phyloP scores from a whole-genome alignment of 2,113 vertebrate genomes.

The Galbula dea region DNA sequence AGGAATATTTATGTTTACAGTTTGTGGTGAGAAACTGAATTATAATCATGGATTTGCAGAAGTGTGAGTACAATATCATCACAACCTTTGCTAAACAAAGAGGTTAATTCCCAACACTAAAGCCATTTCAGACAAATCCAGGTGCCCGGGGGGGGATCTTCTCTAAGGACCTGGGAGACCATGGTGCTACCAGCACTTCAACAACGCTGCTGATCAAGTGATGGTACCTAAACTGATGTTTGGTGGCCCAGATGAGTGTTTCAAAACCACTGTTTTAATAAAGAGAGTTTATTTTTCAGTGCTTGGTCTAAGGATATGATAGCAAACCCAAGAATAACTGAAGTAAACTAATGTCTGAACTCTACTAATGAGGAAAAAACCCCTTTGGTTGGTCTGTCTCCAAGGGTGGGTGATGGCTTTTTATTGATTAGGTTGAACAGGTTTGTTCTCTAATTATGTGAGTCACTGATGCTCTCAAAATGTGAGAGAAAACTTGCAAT shows the following conservation, averaged over 20 bases:
- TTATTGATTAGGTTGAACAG: constrained; percentile 70
- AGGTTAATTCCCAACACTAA: neutral
- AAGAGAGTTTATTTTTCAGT: neutral
- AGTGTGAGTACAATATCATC: neutral
- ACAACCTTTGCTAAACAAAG: neutral
- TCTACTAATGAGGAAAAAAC: constrained; percentile 48
- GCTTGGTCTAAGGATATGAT: neutral
- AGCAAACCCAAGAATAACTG: constrained; percentile 13
- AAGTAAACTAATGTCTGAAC: constrained; percentile 12
- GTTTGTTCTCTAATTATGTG: constrained; percentile 67
- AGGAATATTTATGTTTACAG: constrained; percentile 36
- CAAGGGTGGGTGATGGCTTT: neutral
- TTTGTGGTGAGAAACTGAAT: constrained; percentile 43
- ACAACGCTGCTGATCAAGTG: rapidly evolving
- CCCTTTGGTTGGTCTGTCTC: neutral
- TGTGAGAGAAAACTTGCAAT: neutral
- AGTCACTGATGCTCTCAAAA: constrained; percentile 55
- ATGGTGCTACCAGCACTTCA: rapidly evolving
- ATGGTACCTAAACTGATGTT: rapidly evolving
- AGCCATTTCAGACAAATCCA: neutral
- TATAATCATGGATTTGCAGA: constrained; percentile 41
- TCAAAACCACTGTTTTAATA: neutral
- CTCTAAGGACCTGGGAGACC: neutral
- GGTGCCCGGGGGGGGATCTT: neutral
- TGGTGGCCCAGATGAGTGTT: neutral